Evolutionary conservation across 37 sponge, comb jelly and placozoan species (phyloP), one percentile per base, ranked within the genome.

Genomic region (Oscarella lobularis): DNA sequence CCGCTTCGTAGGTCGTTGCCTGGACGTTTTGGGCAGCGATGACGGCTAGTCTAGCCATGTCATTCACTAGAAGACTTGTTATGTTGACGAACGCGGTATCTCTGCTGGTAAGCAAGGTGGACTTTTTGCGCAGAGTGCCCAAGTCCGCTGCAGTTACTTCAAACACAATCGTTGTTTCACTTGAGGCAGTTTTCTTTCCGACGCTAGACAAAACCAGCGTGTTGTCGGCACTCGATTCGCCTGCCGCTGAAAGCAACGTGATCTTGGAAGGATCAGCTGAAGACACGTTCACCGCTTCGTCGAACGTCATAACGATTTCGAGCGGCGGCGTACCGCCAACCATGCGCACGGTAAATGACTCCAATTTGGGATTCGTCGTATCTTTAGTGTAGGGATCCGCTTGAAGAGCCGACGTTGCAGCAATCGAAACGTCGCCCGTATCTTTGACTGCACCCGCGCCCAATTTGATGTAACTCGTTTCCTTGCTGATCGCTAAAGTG

Each of bases 341-440:
- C 39, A 94, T 39, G 40, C 88, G 77, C 0, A 94, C 76, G 33
- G 85, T 79, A 80, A 76, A 94, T 0, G 78, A 37, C 0, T 69
- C 5, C 48, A 94, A 75, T 71, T 37, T 38, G 30, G 95, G 95
- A n/a, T 81, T 55, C 2, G 82, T 66, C 14, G 41, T 55, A 39
- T 94, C 95, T n/a, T 37, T 34, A 1, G 79, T 38, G 0, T 85
- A 40, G 14, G 75, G 78, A 30, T 70, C 65, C 9, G 87, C 85
- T 6, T 31, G 66, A 36, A 74, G 66, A 39, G 48, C 37, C 0
- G 38, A 35, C 14, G 82, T 85, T 3, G 74, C 72, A 6, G 84
- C 88, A 3, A 93, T 67, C n/a, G 39, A 32, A 66, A 88, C 88
- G n/a, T 66, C 82, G 72, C 80, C 82, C 73, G 85, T 84, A 80